Percentiles rank a stretch among this genome's conserved stretches.
Evolutionary conservation across 1,140 invertebrate species (phyloP).

Genomic region (Drosophila kohkoa): DNA sequence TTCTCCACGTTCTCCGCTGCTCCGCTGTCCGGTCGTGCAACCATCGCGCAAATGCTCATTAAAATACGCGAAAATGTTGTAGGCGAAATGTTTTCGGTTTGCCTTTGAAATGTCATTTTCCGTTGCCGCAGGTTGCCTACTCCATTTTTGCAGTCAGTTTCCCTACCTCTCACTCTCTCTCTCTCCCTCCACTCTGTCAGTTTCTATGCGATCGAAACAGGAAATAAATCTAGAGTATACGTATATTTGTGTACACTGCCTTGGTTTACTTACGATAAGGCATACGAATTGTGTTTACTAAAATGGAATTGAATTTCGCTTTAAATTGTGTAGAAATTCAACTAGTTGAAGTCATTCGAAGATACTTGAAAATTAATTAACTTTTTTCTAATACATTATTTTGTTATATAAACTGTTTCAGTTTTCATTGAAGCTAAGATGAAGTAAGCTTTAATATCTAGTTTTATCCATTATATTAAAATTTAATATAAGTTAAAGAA

Average conservation of each 20-base stretch:
- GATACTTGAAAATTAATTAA: too few species aligned
- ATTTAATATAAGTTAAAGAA: too few species aligned
- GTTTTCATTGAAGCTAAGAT: too few species aligned
- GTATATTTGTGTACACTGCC: neutral
- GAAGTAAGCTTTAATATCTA: too few species aligned
- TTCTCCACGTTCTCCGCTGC: neutral
- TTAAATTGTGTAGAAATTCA: neutral
- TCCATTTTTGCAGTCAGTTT: conserved; percentile 1
- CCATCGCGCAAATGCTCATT: conserved; percentile 64
- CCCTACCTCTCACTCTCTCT: neutral
- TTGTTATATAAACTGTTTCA: too few species aligned
- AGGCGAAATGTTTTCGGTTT: conserved; percentile 71
- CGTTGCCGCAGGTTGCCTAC: conserved; percentile 39
- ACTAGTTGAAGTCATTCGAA: too few species aligned
- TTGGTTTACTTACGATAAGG: conserved; percentile 1
- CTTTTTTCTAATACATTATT: too few species aligned
- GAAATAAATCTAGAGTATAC: neutral
- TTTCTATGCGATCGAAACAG: neutral
- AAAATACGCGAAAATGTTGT: conserved; percentile 73
- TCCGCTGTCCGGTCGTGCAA: neutral
- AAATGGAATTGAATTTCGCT: neutral
- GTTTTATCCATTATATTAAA: too few species aligned
- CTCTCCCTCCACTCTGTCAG: too few species aligned
- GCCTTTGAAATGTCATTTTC: conserved; percentile 68
- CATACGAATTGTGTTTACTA: neutral